Conservation (phyloP, 2,113 vertebrate species). For the Monarcha castaneiventris region DNA sequence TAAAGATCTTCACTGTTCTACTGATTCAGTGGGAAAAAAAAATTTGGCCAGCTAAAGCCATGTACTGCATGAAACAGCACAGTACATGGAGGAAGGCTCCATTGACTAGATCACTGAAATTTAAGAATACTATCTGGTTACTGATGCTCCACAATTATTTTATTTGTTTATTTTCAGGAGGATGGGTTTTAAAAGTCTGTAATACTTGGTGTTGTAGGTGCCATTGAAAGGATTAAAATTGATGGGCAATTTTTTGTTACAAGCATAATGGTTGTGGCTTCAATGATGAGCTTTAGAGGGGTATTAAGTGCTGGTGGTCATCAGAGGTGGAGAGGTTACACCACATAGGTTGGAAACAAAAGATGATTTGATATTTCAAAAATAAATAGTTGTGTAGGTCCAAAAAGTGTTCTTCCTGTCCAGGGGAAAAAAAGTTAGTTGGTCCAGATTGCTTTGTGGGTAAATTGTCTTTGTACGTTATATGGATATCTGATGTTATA, state of each 20-base stretch:
- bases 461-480: neutral
- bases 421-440: neutral
- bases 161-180: slow-evolving; percentile 54
- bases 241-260: slow-evolving; percentile 29
- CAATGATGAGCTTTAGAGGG: neutral
- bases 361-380: neutral
- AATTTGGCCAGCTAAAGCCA: slow-evolving; percentile 87
- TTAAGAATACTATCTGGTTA: slow-evolving; percentile 84
- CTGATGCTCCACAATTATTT: slow-evolving; percentile 78
- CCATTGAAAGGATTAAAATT: slow-evolving; percentile 62
- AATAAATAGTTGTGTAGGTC: neutral
- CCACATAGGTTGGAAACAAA: neutral
- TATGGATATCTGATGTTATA: neutral
- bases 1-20: slow-evolving; percentile 87
- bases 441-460: neutral
- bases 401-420: neutral
- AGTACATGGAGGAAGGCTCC: slow-evolving; percentile 77
- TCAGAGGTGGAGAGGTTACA: slow-evolving; percentile 9
- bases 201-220: slow-evolving; percentile 67
- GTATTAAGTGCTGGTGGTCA: slow-evolving; percentile 25
- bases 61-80: slow-evolving; percentile 87
- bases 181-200: slow-evolving; percentile 62
- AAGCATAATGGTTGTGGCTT: slow-evolving; percentile 5
- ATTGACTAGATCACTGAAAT: slow-evolving; percentile 86
- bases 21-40: slow-evolving; percentile 82